Conservation (phyloP, 2,888 invertebrate genomes). For the Luperina nickerlii region DNA sequence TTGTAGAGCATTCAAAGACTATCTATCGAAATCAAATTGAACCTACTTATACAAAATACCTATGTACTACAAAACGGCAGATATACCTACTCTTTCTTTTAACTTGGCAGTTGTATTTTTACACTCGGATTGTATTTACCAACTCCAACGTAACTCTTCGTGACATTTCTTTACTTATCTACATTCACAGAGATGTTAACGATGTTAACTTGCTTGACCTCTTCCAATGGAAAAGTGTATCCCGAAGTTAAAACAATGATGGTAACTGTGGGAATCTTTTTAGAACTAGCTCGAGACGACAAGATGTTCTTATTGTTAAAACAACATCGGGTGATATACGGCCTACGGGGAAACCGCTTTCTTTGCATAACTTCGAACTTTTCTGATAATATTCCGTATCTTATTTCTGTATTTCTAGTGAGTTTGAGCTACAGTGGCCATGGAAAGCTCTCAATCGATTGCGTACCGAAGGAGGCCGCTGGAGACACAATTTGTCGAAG, state of each 20-base stretch:
- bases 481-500: too few species aligned
- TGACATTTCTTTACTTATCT: slow-evolving; percentile 24
- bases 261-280: slow-evolving; percentile 28
- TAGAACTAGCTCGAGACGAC: slow-evolving; percentile 24
- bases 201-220: slow-evolving; percentile 27
- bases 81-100: neutral
- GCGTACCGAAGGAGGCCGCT: too few species aligned
- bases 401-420: too few species aligned
- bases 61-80: neutral
- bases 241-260: slow-evolving; percentile 43
- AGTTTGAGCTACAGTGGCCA: too few species aligned
- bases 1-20: neutral
- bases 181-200: slow-evolving; percentile 27
- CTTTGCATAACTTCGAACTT: slow-evolving; percentile 27
- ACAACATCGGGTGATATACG: slow-evolving; percentile 6
- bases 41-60: neutral
- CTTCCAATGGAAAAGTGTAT: slow-evolving; percentile 33
- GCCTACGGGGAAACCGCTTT: slow-evolving; percentile 27
- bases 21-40: neutral
- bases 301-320: slow-evolving; percentile 24
- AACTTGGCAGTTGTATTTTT: neutral
- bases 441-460: too few species aligned
- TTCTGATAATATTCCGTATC: neutral
- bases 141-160: neutral
- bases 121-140: neutral